Evolutionary conservation across 2,113 vertebrate species (phyloP).

Genomic region (Lepisosteus oculatus): DNA sequence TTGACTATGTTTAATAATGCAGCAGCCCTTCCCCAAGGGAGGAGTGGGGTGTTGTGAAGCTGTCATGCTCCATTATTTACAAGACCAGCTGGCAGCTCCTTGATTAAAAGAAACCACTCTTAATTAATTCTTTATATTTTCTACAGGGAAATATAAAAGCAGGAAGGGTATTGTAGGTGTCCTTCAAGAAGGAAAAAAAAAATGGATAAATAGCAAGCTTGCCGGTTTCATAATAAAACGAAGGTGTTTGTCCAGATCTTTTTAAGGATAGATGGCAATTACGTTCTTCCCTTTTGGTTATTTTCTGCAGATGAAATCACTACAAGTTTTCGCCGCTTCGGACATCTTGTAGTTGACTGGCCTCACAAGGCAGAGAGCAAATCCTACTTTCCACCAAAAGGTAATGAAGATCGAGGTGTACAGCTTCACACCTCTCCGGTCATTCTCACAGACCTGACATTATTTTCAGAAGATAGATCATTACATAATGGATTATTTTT

Average conservation of each 20-base stretch:
- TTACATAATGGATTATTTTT: too few species aligned
- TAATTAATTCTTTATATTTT: too few species aligned
- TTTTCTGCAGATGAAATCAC: conserved; percentile 87
- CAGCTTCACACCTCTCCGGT: too few species aligned
- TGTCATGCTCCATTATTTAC: conserved; percentile 5
- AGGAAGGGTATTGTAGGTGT: too few species aligned
- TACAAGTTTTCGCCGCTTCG: conserved; percentile 93
- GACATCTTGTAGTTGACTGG: conserved; percentile 96
- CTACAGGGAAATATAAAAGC: too few species aligned
- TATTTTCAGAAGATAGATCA: too few species aligned
- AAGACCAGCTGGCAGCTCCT: conserved; percentile 4
- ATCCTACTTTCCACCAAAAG: conserved; percentile 98
- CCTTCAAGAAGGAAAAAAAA: background rate
- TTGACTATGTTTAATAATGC: conserved; percentile 1
- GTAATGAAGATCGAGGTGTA: conserved; percentile 52
- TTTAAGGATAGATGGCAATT: background rate
- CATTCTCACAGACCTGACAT: too few species aligned
- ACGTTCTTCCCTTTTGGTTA: conserved; percentile 16
- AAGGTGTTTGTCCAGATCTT: too few species aligned
- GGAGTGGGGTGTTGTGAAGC: background rate
- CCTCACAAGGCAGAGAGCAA: conserved; percentile 99
- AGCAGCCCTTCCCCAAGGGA: background rate
- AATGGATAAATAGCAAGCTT: background rate
- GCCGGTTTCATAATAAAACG: too few species aligned
- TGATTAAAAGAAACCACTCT: background rate